phyloP scores from a whole-genome alignment of 2,888 invertebrate species.

The Mythimna albipuncta region DNA sequence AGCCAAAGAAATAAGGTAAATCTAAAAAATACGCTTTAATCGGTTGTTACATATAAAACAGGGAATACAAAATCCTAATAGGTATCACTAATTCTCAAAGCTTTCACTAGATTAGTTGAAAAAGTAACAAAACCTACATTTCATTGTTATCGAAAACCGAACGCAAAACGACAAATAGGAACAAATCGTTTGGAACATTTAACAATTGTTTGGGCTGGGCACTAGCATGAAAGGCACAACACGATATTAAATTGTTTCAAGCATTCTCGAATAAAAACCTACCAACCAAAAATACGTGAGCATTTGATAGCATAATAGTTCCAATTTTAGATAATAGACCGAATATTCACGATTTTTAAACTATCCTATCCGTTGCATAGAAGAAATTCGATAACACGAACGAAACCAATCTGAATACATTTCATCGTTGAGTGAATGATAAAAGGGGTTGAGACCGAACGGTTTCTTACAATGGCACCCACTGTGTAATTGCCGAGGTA shows the following conservation, averaged over 20 bases:
- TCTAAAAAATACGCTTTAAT: background rate
- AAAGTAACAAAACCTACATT: slow-evolving; percentile 31
- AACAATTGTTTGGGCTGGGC: slow-evolving; percentile 13
- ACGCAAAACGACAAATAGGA: slow-evolving; percentile 39
- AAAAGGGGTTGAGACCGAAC: slow-evolving; percentile 70
- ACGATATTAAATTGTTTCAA: slow-evolving; percentile 5
- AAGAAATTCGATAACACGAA: slow-evolving; percentile 71
- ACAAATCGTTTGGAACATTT: slow-evolving; percentile 36
- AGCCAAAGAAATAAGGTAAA: background rate
- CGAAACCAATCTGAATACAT: slow-evolving; percentile 78
- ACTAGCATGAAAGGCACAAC: background rate
- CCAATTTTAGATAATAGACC: background rate
- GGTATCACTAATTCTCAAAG: slow-evolving; percentile 10
- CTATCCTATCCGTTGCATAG: slow-evolving; percentile 52
- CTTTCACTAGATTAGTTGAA: slow-evolving; percentile 37
- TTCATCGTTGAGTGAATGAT: slow-evolving; percentile 74
- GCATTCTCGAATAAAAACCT: background rate
- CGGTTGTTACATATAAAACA: background rate
- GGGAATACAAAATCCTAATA: slow-evolving; percentile 3
- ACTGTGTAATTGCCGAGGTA: slow-evolving; percentile 78
- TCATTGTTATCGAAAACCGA: slow-evolving; percentile 31
- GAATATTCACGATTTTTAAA: slow-evolving; percentile 32
- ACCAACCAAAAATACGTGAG: background rate
- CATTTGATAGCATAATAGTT: background rate
- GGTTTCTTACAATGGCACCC: slow-evolving; percentile 74